Evolutionary conservation across 2,888 invertebrate genomes (phyloP).

Genomic region (Cybosia mesomella): DNA sequence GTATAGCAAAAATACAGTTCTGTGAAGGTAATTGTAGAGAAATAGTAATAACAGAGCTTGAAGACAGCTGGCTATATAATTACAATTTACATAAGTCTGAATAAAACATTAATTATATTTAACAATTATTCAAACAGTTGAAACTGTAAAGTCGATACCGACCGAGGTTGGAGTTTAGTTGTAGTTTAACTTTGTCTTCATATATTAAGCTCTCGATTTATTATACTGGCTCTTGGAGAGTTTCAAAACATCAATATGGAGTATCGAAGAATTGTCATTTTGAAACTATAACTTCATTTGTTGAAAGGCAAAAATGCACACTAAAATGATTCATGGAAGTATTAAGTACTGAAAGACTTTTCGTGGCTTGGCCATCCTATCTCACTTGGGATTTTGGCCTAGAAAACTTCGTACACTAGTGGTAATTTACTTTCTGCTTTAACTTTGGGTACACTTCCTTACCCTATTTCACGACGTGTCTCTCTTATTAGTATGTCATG

Average conservation of each 20-base stretch:
- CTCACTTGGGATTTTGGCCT: no score
- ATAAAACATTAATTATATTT: conserved; percentile 53
- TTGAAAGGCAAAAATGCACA: no score
- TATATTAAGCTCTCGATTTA: conserved; percentile 16
- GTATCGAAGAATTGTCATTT: background rate
- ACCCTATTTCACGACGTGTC: no score
- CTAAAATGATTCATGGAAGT: no score
- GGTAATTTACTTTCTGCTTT: no score
- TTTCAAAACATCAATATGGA: conserved; percentile 6
- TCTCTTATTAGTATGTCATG: no score
- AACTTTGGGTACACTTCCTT: no score
- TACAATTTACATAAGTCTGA: conserved; percentile 69
- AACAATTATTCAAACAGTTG: conserved; percentile 49
- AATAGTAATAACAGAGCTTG: conserved; percentile 58
- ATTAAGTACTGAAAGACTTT: no score
- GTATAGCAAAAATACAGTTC: conserved; percentile 58
- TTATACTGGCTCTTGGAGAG: conserved; percentile 6
- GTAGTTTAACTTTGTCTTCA: conserved; percentile 61
- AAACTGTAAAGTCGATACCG: conserved; percentile 53
- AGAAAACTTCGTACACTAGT: no score
- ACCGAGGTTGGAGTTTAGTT: conserved; percentile 59
- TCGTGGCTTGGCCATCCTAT: no score
- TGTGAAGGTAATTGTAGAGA: conserved; percentile 60
- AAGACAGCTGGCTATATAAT: conserved; percentile 60
- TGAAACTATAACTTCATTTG: background rate